Conservation (phyloP, 35 echinoderm and acorn worm species). For the Ptychodera flava region DNA sequence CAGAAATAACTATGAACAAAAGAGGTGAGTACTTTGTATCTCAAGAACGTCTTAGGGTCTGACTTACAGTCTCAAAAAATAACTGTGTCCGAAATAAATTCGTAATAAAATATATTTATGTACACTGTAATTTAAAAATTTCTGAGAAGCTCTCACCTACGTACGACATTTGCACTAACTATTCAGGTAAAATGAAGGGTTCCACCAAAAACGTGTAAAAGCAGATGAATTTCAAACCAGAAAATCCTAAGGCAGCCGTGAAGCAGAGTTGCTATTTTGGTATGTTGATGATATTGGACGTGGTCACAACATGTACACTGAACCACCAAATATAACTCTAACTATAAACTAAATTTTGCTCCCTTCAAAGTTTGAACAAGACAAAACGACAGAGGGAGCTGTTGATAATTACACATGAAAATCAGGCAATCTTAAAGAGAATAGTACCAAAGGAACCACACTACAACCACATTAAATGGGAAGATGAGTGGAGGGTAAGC, state of each 20-base stretch:
- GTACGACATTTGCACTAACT: too few relatives aligned
- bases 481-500: conserved; percentile 83
- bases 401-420: conserved; percentile 87
- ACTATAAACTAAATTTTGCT: too few relatives aligned
- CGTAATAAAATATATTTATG: background rate
- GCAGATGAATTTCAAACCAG: too few relatives aligned
- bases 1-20: conserved; percentile 91
- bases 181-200: too few relatives aligned
- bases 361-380: conserved; percentile 79
- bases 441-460: conserved; percentile 79
- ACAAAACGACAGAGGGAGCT: conserved; percentile 80
- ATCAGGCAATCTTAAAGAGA: conserved; percentile 87
- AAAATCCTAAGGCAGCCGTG: too few relatives aligned
- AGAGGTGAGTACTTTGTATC: conserved; percentile 32
- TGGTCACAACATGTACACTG: too few relatives aligned
- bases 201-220: too few relatives aligned
- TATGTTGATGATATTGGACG: too few relatives aligned
- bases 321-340: too few relatives aligned
- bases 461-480: conserved; percentile 82
- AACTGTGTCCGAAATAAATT: background rate
- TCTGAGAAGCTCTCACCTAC: background rate
- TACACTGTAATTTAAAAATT: background rate
- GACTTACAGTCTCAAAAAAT: background rate
- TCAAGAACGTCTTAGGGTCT: background rate
- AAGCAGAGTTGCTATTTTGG: too few relatives aligned